These are phyloP conservation scores for Philaethria dido DNA, from an alignment of 2,888 invertebrate genomes.

Conservation along the genomic window DNA sequence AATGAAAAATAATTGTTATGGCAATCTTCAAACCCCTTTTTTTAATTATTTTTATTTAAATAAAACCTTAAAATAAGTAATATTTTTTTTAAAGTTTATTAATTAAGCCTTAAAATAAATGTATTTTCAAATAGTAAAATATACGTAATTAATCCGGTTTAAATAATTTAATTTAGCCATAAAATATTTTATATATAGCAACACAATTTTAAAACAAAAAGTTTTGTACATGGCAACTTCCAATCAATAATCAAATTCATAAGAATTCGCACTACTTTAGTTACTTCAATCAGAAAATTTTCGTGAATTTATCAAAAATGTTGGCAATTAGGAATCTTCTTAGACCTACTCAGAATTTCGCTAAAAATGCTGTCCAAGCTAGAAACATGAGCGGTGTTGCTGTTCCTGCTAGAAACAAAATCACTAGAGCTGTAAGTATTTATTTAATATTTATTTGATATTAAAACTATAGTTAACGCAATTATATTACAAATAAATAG, in stretches of 20 bases:
- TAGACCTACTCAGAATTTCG: conserved; percentile 59
- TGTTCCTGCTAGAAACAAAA: conserved; percentile 63
- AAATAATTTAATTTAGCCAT: no score
- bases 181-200: conserved; percentile 21
- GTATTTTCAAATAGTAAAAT: no score
- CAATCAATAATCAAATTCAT: conserved; percentile 4
- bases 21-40: no score
- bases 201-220: not conserved
- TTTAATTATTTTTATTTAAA: no score
- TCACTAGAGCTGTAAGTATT: conserved; percentile 64
- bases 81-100: no score
- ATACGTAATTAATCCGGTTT: no score
- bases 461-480: not conserved
- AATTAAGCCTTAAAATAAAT: no score
- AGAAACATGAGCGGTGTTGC: conserved; percentile 69
- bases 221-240: conserved; percentile 4
- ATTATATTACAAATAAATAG: not conserved
- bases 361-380: conserved; percentile 65
- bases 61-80: no score
- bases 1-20: no score
- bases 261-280: not conserved
- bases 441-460: conserved; percentile 13
- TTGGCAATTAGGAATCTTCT: conserved; percentile 64
- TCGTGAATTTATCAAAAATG: conserved; percentile 57
- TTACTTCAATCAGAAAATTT: not conserved